phyloP scores from a whole-genome alignment of 1,140 invertebrate genomes.

The Manduca sexta region DNA sequence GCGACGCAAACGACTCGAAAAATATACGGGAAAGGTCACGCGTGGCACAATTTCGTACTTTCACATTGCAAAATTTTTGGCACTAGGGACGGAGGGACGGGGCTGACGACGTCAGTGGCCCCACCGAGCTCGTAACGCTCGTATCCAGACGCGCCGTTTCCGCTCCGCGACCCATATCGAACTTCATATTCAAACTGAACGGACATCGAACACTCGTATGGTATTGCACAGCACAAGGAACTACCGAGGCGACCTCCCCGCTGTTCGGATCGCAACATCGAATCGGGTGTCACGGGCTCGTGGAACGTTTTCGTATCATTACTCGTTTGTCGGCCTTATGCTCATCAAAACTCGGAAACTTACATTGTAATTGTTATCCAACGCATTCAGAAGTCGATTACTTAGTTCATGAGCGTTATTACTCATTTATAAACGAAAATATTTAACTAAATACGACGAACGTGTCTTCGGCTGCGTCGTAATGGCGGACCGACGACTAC shows the following conservation, averaged over 20 bases:
- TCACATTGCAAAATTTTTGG: constrained; percentile 73
- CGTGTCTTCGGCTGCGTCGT: constrained; percentile 73
- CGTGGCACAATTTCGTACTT: constrained; percentile 70
- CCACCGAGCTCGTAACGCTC: constrained; percentile 58
- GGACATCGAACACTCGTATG: constrained; percentile 24
- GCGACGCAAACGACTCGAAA: constrained; percentile 10
- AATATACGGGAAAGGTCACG: constrained; percentile 60
- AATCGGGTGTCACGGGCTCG: constrained; percentile 68
- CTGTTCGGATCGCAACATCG: constrained; percentile 55
- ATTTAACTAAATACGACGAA: constrained; percentile 74
- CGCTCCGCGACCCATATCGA: constrained; percentile 24
- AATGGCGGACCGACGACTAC: constrained; percentile 74
- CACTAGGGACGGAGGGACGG: constrained; percentile 66
- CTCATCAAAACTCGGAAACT: constrained; percentile 66
- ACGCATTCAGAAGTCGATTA: constrained; percentile 74
- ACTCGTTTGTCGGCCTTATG: constrained; percentile 49
- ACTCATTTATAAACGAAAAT: constrained; percentile 75
- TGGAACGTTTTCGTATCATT: constrained; percentile 65
- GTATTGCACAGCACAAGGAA: constrained; percentile 28
- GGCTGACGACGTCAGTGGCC: constrained; percentile 67
- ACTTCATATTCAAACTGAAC: constrained; percentile 19
- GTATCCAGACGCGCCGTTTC: constrained; percentile 52
- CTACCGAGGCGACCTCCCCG: constrained; percentile 44
- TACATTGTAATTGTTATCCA: constrained; percentile 75
- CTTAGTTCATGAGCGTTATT: constrained; percentile 74